Conservation (phyloP, 2,113 vertebrate genomes). For the Clarias magur region DNA sequence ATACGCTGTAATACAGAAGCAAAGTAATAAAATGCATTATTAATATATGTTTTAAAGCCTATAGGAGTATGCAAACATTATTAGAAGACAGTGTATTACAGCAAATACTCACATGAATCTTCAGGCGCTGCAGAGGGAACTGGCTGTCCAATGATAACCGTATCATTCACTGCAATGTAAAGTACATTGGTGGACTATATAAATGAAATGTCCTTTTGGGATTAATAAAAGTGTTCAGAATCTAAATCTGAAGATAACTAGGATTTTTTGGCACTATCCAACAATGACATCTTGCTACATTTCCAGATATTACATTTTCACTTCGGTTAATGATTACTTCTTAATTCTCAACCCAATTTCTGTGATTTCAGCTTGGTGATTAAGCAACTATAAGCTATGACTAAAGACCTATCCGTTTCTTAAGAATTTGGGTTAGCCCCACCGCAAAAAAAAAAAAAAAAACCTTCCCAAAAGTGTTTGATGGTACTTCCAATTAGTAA, state of each 20-base stretch:
- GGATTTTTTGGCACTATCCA: too few relatives aligned
- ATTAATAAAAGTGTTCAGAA: too few relatives aligned
- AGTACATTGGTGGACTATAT: neutral
- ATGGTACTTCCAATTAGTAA: too few relatives aligned
- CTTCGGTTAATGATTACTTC: neutral
- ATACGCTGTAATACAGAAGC: slow-evolving; percentile 59
- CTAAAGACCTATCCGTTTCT: too few relatives aligned
- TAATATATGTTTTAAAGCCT: neutral
- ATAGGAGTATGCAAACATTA: neutral
- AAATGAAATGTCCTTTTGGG: too few relatives aligned
- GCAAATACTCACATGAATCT: slow-evolving; percentile 35
- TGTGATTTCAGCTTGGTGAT: too few relatives aligned
- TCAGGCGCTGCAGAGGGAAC: slow-evolving; percentile 30
- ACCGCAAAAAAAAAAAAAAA: too few relatives aligned
- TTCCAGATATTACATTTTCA: neutral
- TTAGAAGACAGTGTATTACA: neutral
- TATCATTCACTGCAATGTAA: slow-evolving; percentile 37
- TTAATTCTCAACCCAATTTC: too few relatives aligned
- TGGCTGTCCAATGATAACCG: slow-evolving; percentile 49
- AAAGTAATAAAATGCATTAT: neutral
- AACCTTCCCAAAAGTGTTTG: too few relatives aligned
- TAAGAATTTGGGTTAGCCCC: too few relatives aligned
- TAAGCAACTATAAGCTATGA: too few relatives aligned
- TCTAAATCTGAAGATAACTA: too few relatives aligned
- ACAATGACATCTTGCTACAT: neutral